A percentile compares a stretch with the other conserved stretches of the same genome.
phyloP scores from a whole-genome alignment of 2,113 vertebrate species.

The Nannospalax galili region DNA sequence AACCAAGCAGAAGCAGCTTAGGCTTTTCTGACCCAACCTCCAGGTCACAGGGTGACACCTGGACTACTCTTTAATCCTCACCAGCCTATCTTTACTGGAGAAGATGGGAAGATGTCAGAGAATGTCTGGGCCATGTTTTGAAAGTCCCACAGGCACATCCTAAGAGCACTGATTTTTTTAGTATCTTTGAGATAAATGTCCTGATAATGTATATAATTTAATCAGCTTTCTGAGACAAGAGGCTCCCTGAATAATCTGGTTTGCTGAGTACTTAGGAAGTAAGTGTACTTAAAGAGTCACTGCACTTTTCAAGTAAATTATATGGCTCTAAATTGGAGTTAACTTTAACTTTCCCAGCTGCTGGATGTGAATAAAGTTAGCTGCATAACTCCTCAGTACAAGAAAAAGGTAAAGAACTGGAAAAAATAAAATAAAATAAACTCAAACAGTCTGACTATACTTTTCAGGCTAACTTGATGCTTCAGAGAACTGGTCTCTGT shows the following conservation, averaged over 20 bases:
- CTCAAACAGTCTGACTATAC: neutral
- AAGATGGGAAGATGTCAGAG: neutral
- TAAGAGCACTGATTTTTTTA: constrained; percentile 32
- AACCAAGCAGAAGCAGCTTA: neutral
- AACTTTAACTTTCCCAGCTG: constrained; percentile 64
- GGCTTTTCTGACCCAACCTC: neutral
- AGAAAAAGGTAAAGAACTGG: neutral
- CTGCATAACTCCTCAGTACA: neutral
- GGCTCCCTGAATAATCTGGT: constrained; percentile 51
- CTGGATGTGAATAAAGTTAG: constrained; percentile 59
- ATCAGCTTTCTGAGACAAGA: constrained; percentile 58
- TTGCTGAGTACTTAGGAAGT: constrained; percentile 37
- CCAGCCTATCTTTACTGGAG: neutral
- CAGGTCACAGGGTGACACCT: neutral
- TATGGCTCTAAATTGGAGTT: constrained; percentile 19
- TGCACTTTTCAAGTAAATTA: constrained; percentile 63
- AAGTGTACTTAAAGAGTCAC: constrained; percentile 60
- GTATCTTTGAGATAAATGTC: constrained; percentile 64
- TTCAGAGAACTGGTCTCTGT: constrained; percentile 43
- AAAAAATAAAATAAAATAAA: neutral
- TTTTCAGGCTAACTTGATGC: constrained; percentile 37
- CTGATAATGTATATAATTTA: constrained; percentile 60
- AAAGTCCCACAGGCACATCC: neutral
- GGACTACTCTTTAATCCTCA: neutral
- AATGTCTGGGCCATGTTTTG: neutral